Base-by-base conservation (phyloP, 1,140 invertebrate genomes). In the Calliphora vicina region DNA sequence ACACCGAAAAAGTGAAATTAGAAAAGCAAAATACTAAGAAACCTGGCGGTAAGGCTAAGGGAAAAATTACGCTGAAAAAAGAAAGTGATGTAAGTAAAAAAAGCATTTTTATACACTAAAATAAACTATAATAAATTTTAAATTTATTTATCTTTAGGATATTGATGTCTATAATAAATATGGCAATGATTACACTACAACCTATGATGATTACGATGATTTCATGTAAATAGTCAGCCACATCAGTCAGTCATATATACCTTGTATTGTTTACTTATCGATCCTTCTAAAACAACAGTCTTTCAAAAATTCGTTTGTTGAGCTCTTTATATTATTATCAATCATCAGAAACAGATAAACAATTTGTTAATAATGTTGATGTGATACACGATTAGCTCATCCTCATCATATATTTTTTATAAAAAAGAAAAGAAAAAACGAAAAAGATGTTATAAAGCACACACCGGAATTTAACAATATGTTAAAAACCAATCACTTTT, bases 1-100 rank as follows among this genome's bases (percentile, higher is more conserved):
- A 94, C 85, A 93, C 95, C 85, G 96, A 97, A 89, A 97, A 97
- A 90, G 91, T 94, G 83, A 97, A 97, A 91, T 91, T 95, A 27
- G 94, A 96, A 88, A 95, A 96, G 91, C 93, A 94, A 35, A 95
- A 94, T 86, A 86, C 92, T 57, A 96, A 95, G 91, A 96, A 96
- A 88, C 92, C 91, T 23, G 94, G 94, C 87, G 91, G 92, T 67
- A 96, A 96, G 90, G 94, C 93, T 83, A 96, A 96, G 89, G 94
- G 94, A 74, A 96, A 96, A 90, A 95, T 94, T 1, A 95, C 95
- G 89, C 91, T 96, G 86, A 95, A 94, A 91, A 92, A 96, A 50
- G 94, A 94, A 78, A 94, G 95, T 85, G 95, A 94, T 92, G 94
- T 95, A 88, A 93, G 93, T 92, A 74, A 17, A n/a, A 4, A 73